These are phyloP conservation scores for Podotricha telesiphe DNA, from an alignment of 2,888 invertebrate genomes.

Conservation along the genomic window DNA sequence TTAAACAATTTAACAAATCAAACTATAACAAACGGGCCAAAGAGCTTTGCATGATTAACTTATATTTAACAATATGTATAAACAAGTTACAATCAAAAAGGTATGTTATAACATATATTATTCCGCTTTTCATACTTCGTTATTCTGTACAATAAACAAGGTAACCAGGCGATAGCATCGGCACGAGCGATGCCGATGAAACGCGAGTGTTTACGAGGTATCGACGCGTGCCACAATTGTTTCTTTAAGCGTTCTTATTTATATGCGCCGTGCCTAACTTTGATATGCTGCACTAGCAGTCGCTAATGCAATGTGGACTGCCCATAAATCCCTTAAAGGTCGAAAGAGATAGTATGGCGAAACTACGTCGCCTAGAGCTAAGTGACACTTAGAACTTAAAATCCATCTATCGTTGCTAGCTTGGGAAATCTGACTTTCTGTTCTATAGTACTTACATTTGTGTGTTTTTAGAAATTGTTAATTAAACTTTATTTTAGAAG, in stretches of 20 bases:
- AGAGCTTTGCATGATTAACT: too few species aligned
- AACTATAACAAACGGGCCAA: too few species aligned
- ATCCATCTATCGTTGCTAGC: slow-evolving; percentile 11
- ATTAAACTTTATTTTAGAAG: too few species aligned
- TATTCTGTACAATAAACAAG: slow-evolving; percentile 51
- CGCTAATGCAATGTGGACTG: slow-evolving; percentile 43
- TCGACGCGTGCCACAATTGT: slow-evolving; percentile 53
- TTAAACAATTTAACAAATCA: too few species aligned
- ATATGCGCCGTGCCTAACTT: slow-evolving; percentile 43
- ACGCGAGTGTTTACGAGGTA: slow-evolving; percentile 65
- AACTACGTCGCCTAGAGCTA: slow-evolving; percentile 29
- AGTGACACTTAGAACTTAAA: slow-evolving; percentile 28
- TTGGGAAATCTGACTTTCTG: slow-evolving; percentile 13
- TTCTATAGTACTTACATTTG: slow-evolving; percentile 1
- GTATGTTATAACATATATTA: not conserved
- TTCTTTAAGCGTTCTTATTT: slow-evolving; percentile 51
- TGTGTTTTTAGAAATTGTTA: not conserved
- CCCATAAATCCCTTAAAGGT: slow-evolving; percentile 44
- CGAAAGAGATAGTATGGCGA: slow-evolving; percentile 39
- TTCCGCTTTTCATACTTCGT: slow-evolving; percentile 6
- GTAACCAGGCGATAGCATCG: slow-evolving; percentile 67
- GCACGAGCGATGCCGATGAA: slow-evolving; percentile 73
- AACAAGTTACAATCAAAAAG: too few species aligned
- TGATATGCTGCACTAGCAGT: slow-evolving; percentile 39
- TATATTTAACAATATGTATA: too few species aligned